Conservation (phyloP, 2,113 vertebrate genomes). For the Prionailurus viverrinus region DNA sequence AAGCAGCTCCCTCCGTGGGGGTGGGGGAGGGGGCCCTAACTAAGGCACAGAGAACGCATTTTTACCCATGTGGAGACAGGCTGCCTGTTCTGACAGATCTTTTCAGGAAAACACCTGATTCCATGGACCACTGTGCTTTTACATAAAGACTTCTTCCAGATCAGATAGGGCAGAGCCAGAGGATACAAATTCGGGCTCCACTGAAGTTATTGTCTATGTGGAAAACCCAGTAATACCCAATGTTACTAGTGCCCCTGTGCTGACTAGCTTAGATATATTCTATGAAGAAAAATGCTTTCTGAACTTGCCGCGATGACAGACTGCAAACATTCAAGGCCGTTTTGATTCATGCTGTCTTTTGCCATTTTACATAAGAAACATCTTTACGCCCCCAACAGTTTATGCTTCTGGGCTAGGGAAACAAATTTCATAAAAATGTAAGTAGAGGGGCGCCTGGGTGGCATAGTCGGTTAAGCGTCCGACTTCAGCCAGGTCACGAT, state of each 20-base stretch:
- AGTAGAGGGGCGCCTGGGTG: not conserved
- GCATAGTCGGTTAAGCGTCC: no score
- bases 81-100: not conserved
- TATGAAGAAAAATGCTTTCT: slow-evolving; percentile 38
- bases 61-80: not conserved
- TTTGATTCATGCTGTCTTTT: slow-evolving; percentile 36
- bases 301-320: not conserved
- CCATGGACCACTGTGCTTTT: not conserved
- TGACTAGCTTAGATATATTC: slow-evolving; percentile 1
- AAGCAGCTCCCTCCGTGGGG: accelerated
- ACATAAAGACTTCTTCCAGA: not conserved
- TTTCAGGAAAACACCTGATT: no score
- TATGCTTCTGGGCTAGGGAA: slow-evolving; percentile 41
- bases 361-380: not conserved
- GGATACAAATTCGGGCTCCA: not conserved
- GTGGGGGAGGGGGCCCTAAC: no score
- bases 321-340: not conserved
- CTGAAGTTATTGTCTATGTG: not conserved
- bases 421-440: slow-evolving; percentile 53
- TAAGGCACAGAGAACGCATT: accelerated
- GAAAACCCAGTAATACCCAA: not conserved
- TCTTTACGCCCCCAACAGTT: slow-evolving; percentile 17
- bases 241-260: not conserved
- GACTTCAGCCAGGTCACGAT: no score
- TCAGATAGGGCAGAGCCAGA: not conserved